Evolutionary conservation across 2,888 invertebrate genomes (phyloP), one percentile per base, ranked within the genome.

Genomic region (Dorcus parallelipipedus): DNA sequence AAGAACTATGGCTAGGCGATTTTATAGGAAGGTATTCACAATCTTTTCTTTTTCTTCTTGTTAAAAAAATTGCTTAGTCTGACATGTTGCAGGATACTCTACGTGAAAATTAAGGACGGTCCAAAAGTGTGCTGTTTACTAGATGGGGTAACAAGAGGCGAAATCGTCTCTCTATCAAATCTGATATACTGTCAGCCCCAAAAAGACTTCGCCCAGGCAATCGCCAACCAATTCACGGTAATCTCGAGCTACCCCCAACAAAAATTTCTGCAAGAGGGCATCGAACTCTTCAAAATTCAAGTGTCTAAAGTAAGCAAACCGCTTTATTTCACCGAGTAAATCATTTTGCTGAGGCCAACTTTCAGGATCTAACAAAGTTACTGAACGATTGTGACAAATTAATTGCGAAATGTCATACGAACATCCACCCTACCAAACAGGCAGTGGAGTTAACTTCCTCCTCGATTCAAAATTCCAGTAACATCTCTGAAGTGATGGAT

Each of bases 241-340:
- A 84, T 89, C 64, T 85, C 87, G 0, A 81, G 81, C 69, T 84
- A 84, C 64, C 86, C 89, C 0, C 84, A 83, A 67, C 80, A 81
- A 63, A 71, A 72, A 51, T 77, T 79, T 63, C 75, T 86, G 1
- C 78, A 79, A 54, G 75, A 79, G 49, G 76, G 80, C 9, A 66
- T 84, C 6, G 77, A 82, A 0, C 72, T 75, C 26, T 75, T 88
- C 1, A 77, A 76, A 56, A 73, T 75, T 33, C 59, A 69, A 55
- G 59, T 75, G 20, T 66, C 70, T n/a, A 64, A 70, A 62, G 71
- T 72, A 60, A 60, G 50, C 56, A 17, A 53, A 10, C 45, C 6
- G 17, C n/a, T 14, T n/a, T 17, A 7, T 9, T 20, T 3, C 26
- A 49, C 26, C 3, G 20, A 20, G 2, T 20, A 20, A 20, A 20